These are phyloP conservation scores for Tadarida brasiliensis DNA, from an alignment of 2,797 vertebrate species.

Conservation along the genomic window DNA sequence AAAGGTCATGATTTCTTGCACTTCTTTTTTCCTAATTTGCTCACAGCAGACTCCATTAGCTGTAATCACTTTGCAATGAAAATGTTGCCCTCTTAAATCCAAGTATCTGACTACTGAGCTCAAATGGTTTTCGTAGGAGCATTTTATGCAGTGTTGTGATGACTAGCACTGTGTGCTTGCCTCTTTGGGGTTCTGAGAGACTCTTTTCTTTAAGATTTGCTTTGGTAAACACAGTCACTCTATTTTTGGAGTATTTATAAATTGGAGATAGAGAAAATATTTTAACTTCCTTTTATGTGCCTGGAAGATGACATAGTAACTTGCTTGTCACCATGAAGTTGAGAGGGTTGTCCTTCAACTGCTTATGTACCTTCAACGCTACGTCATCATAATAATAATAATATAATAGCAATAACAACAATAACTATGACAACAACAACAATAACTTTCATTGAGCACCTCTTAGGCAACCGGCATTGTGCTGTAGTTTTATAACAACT, in stretches of 20 bases:
- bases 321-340: background rate
- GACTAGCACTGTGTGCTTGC: background rate
- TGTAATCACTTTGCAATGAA: conserved; percentile 17
- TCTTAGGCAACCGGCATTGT: background rate
- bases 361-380: background rate
- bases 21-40: background rate
- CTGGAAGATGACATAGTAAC: background rate
- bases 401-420: background rate
- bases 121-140: background rate
- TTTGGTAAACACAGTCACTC: conserved; percentile 8
- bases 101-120: background rate
- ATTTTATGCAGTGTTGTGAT: background rate
- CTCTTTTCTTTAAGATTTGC: conserved; percentile 26
- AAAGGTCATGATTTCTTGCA: background rate
- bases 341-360: background rate
- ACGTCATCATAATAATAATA: background rate
- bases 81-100: conserved; percentile 3
- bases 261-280: background rate
- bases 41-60: conserved; percentile 22
- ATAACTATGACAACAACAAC: background rate
- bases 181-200: background rate
- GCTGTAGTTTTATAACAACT: background rate
- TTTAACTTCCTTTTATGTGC: background rate
- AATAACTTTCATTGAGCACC: background rate
- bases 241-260: conserved; percentile 29